phyloP scores from a whole-genome alignment of 1,140 invertebrate genomes.

The Chrysopa pallens region DNA sequence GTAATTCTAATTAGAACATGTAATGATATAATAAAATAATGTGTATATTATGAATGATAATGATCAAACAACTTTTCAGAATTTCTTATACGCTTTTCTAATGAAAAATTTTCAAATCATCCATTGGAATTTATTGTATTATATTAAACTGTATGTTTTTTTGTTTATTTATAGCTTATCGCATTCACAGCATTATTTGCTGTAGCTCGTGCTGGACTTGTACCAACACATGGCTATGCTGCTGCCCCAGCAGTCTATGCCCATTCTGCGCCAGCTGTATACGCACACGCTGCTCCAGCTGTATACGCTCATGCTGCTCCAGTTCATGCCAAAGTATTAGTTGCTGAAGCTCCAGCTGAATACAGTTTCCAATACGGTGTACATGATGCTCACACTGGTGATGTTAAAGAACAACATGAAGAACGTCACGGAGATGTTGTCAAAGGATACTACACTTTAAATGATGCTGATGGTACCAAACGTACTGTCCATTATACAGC shows the following conservation, averaged over 20 bases:
- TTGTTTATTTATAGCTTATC: slow-evolving; percentile 17
- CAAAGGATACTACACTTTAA: slow-evolving; percentile 28
- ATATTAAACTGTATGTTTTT: no score
- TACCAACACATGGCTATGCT: slow-evolving; percentile 2
- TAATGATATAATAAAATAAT: no score
- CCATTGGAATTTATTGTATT: no score
- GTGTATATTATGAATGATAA: no score
- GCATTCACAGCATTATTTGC: slow-evolving; percentile 15
- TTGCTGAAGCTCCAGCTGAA: slow-evolving; percentile 12
- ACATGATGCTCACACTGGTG: slow-evolving; percentile 35
- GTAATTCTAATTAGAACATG: no score
- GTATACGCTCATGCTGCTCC: slow-evolving; percentile 16
- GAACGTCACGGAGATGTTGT: slow-evolving; percentile 25
- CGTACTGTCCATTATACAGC: slow-evolving; percentile 32
- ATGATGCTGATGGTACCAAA: slow-evolving; percentile 32
- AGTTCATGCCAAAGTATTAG: background rate
- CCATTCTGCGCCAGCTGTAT: slow-evolving; percentile 17
- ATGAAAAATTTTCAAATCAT: no score
- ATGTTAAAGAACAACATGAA: slow-evolving; percentile 34
- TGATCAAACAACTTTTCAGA: no score
- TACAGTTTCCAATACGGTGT: slow-evolving; percentile 38
- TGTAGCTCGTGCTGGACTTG: slow-evolving; percentile 13
- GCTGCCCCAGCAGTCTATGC: slow-evolving; percentile 20
- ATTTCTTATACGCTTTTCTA: no score
- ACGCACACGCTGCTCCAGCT: slow-evolving; percentile 18